Conservation (phyloP, 1,140 invertebrate species). For the Drosophila kikkawai region DNA sequence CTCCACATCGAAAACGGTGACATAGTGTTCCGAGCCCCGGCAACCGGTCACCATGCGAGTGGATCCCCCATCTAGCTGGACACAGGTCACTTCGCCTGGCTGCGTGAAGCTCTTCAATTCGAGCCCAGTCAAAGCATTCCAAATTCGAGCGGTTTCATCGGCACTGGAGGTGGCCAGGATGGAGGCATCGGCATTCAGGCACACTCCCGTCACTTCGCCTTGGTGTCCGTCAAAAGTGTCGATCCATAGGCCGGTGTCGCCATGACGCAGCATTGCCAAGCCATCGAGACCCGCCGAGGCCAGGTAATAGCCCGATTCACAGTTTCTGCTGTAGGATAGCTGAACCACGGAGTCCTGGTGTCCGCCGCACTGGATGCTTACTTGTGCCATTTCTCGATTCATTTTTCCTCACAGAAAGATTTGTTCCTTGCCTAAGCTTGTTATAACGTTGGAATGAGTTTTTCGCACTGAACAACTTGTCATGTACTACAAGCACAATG, state of each 20-base stretch:
- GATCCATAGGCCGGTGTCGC: conserved; percentile 99
- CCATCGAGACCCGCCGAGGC: conserved; percentile 98
- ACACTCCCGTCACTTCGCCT: conserved; percentile 97
- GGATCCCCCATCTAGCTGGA: conserved; percentile 93
- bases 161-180: conserved; percentile 96
- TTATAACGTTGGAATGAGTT: not conserved
- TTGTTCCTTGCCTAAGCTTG: too few species aligned
- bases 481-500: not conserved
- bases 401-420: not conserved
- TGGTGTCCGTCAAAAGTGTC: conserved; percentile 98
- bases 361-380: conserved; percentile 93
- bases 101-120: conserved; percentile 95
- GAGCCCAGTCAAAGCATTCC: conserved; percentile 95
- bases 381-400: not conserved
- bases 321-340: conserved; percentile 96
- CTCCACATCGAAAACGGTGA: conserved; percentile 94
- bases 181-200: conserved; percentile 94
- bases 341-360: conserved; percentile 97
- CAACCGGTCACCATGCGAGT: conserved; percentile 70
- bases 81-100: conserved; percentile 97
- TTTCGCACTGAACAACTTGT: not conserved
- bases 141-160: conserved; percentile 97
- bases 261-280: conserved; percentile 97
- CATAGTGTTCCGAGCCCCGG: conserved; percentile 90
- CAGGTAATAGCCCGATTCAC: conserved; percentile 93